Percentiles rank a stretch among this genome's conserved stretches.
Conservation (phyloP, 2,888 invertebrate species). For the Aplocera efformata region DNA sequence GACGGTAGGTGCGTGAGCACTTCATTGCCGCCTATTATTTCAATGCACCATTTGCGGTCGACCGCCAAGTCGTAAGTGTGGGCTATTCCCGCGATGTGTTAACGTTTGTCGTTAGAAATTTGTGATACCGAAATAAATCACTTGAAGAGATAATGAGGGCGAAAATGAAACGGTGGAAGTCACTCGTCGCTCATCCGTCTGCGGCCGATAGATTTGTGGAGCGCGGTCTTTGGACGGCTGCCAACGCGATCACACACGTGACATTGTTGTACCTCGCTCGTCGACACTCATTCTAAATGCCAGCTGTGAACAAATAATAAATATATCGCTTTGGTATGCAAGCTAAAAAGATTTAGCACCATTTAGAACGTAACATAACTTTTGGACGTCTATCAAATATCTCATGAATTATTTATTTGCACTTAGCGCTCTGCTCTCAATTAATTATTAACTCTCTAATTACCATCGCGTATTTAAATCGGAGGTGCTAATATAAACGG, state of each 20-base stretch:
- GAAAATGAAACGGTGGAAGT: conserved; percentile 73
- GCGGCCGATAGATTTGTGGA: conserved; percentile 57
- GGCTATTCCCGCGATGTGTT: conserved; percentile 63
- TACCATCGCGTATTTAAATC: conserved; percentile 35
- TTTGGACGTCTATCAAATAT: conserved; percentile 63
- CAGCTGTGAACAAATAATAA: conserved; percentile 44
- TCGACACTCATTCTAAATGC: conserved; percentile 44
- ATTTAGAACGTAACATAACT: conserved; percentile 46
- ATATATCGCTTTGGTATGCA: conserved; percentile 32
- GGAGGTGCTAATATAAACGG: conserved; percentile 24
- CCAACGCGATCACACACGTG: conserved; percentile 64
- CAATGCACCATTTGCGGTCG: conserved; percentile 49
- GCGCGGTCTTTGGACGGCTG: conserved; percentile 50
- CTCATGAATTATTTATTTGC: conserved; percentile 56
- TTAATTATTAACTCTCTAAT: conserved; percentile 46
- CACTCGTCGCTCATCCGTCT: conserved; percentile 64
- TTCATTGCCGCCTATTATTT: conserved; percentile 64
- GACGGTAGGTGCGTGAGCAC: conserved; percentile 51
- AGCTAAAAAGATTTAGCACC: conserved; percentile 43
- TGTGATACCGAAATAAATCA: conserved; percentile 71
- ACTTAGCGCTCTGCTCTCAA: conserved; percentile 36
- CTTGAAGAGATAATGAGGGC: conserved; percentile 76
- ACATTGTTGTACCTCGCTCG: conserved; percentile 46
- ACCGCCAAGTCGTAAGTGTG: conserved; percentile 66
- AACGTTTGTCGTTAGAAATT: conserved; percentile 56